These are phyloP conservation scores for Ursus arctos DNA, from an alignment of 2,113 vertebrate species.

Conservation along the genomic window DNA sequence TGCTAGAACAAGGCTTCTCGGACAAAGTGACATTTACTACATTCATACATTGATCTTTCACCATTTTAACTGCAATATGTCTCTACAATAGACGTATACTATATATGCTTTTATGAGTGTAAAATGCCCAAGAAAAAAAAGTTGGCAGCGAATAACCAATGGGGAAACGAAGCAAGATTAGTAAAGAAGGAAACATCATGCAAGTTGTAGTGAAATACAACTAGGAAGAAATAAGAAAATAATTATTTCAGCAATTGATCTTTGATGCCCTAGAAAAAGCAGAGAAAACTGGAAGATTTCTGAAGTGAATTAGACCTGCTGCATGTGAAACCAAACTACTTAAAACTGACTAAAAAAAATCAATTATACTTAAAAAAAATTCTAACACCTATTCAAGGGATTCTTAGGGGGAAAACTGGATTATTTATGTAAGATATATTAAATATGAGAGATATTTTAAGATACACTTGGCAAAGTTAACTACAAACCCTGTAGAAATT, in stretches of 20 bases:
- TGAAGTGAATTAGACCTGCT: not conserved
- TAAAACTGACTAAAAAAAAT: not conserved
- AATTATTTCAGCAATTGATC: not conserved
- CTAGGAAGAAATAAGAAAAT: not conserved
- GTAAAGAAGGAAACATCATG: conserved; percentile 17
- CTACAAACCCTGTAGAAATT: conserved; percentile 14
- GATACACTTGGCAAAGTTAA: not conserved
- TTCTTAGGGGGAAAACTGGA: not conserved
- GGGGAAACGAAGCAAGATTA: not conserved
- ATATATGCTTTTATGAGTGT: not conserved
- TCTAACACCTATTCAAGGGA: not conserved
- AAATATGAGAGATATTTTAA: not conserved
- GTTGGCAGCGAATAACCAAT: not conserved
- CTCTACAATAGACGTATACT: not conserved
- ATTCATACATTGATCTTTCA: not conserved
- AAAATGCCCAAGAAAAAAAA: not conserved
- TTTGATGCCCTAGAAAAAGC: not conserved
- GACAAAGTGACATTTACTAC: not conserved
- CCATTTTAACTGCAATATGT: not conserved
- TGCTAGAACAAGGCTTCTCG: not conserved
- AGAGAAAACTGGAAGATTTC: not conserved
- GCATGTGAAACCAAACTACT: not conserved
- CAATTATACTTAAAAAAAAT: conserved; percentile 13
- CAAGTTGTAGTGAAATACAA: not conserved
- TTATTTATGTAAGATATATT: conserved; percentile 15